Base-by-base conservation (phyloP, 2,888 invertebrate genomes). In the Mesorhabditis belari region DNA sequence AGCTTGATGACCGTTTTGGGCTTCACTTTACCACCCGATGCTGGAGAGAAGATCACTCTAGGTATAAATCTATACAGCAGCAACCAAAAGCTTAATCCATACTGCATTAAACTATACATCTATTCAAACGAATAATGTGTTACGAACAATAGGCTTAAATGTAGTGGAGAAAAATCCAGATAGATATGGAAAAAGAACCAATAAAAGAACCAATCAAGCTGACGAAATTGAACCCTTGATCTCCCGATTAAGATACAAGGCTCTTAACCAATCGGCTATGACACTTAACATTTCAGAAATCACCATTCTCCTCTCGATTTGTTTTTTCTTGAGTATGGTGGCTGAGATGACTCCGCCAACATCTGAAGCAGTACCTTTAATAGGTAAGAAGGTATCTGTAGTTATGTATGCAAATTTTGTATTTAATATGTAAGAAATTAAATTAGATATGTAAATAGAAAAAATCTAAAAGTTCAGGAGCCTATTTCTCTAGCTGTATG, bases 1-100 rank as follows among this genome's bases (percentile, higher is more conserved):
- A 93, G 95, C 77, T 93, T 94, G 76, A 94, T 98, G 94, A 94
- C 96, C 69, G 88, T 96, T 76, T 87, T 98, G 77, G 93, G 94
- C 77, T 98, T 96, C 86, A 93, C 94, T 74, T 86, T 96, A 82
- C 96, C 96, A 79, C 95, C 95, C 74, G 96, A 96, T 85, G 95
- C 95, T 70, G 96, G 96, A 82, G 96, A 96, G 85, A 96, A 96
- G 85, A 88, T 98, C 77, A 94, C 95, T 75, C 87, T 96, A 84
- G 92, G 92, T 91, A 86, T 77, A 81, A 70, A 60, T 62, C 44
- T 57, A 25, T 21, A 56, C 49, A 12, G n/a, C n/a, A n/a, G n/a
- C n/a, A n/a, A n/a, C n/a, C n/a, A n/a, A n/a, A n/a, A n/a, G n/a
- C n/a, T n/a, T n/a, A n/a, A n/a, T n/a, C n/a, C n/a, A n/a, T n/a